Evolutionary conservation across 2,113 vertebrate genomes (phyloP).

Genomic region (Entelurus aequoreus): DNA sequence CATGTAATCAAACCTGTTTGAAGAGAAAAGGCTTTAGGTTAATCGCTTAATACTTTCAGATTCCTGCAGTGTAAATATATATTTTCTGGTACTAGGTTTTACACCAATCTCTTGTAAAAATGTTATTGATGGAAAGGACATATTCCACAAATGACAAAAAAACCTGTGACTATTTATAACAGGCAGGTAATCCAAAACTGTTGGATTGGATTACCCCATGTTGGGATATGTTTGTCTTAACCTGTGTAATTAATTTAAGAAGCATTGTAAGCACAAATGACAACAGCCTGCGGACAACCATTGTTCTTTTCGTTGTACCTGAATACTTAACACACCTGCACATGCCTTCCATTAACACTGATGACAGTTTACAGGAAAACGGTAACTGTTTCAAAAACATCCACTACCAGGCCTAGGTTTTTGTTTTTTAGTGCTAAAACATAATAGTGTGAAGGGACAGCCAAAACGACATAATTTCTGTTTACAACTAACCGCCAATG

Average conservation of each 20-base stretch:
- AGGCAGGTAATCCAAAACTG: too few species aligned
- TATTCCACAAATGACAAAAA: too few species aligned
- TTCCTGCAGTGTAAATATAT: neutral
- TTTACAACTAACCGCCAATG: neutral
- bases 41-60: slow-evolving; percentile 1
- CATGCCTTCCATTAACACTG: neutral
- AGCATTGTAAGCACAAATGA: neutral
- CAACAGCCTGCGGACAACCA: neutral
- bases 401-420: neutral
- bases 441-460: neutral
- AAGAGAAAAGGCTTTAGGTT: slow-evolving; percentile 28
- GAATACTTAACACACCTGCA: neutral
- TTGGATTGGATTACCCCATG: too few species aligned
- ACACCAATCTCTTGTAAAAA: neutral
- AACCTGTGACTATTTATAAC: too few species aligned
- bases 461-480: neutral
- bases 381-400: neutral
- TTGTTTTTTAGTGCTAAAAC: neutral
- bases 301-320: neutral
- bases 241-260: too few species aligned
- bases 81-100: neutral
- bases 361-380: neutral
- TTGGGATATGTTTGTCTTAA: too few species aligned
- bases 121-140: too few species aligned
- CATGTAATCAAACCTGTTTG: slow-evolving; percentile 27